These are phyloP conservation scores for Linnaemya tessellans DNA, from an alignment of 2,888 invertebrate species.

Conservation along the genomic window DNA sequence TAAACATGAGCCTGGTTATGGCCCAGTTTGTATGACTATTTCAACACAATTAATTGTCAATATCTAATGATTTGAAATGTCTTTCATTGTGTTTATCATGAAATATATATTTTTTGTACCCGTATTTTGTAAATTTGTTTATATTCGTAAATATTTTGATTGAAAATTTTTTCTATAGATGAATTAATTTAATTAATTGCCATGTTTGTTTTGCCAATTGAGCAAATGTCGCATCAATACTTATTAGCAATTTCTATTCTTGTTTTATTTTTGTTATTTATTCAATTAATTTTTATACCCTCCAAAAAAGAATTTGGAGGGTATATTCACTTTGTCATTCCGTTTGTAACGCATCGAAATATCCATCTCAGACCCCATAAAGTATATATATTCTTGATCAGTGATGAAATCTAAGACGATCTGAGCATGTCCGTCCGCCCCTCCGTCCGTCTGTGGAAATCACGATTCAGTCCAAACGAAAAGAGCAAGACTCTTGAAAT, in stretches of 20 bases:
- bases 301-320: too few relatives aligned
- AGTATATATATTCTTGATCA: too few relatives aligned
- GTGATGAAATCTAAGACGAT: too few relatives aligned
- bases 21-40: constrained; percentile 34
- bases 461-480: too few relatives aligned
- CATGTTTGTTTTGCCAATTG: constrained; percentile 75
- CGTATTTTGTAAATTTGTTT: constrained; percentile 20
- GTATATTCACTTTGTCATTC: too few relatives aligned
- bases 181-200: constrained; percentile 77
- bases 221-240: constrained; percentile 72
- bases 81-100: constrained; percentile 43
- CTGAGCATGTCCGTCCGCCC: too few relatives aligned
- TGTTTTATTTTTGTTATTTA: constrained; percentile 28
- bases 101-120: constrained; percentile 39
- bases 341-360: too few relatives aligned
- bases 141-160: constrained; percentile 43
- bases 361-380: too few relatives aligned
- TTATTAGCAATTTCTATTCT: constrained; percentile 52
- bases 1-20: constrained; percentile 10
- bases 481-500: too few relatives aligned
- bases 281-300: neutral
- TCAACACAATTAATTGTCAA: constrained; percentile 49
- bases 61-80: constrained; percentile 33
- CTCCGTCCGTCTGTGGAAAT: too few relatives aligned
- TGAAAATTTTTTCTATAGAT: constrained; percentile 69